phyloP scores from a whole-genome alignment of 2,113 vertebrate species.

The Electrona antarctica region DNA sequence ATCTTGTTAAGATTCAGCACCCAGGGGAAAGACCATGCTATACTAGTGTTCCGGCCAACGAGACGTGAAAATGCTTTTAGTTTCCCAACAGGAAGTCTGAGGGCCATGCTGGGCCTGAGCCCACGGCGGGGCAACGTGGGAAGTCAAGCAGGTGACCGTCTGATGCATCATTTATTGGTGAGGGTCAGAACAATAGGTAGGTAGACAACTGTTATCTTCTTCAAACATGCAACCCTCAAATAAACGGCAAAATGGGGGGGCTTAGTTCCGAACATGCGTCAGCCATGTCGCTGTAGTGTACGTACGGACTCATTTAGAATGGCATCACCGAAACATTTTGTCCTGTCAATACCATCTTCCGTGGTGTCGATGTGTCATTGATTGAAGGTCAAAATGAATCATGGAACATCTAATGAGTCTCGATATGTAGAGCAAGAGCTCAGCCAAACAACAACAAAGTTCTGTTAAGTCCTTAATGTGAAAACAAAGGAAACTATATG shows the following conservation, averaged over 20 bases:
- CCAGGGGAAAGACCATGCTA: background rate
- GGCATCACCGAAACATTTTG: background rate
- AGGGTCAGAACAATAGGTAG: conserved; percentile 35
- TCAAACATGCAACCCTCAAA: conserved; percentile 34
- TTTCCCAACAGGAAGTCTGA: conserved; percentile 39
- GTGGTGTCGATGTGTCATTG: too few relatives aligned
- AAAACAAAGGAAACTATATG: too few relatives aligned
- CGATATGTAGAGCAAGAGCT: too few relatives aligned
- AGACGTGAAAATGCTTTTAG: conserved; percentile 67
- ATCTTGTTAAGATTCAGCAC: conserved; percentile 12
- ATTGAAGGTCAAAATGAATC: too few relatives aligned
- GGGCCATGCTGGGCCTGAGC: conserved; percentile 25
- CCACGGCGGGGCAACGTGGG: conserved; percentile 57
- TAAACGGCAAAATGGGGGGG: conserved; percentile 8
- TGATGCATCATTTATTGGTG: conserved; percentile 56
- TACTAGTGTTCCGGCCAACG: conserved; percentile 24
- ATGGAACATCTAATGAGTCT: too few relatives aligned
- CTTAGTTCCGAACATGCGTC: conserved; percentile 2
- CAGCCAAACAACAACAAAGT: too few relatives aligned
- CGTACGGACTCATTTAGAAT: background rate
- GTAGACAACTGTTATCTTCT: conserved; percentile 39
- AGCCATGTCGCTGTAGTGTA: background rate
- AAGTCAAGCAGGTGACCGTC: conserved; percentile 61
- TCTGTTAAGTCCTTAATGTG: too few relatives aligned
- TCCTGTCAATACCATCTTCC: background rate